Percentiles rank a stretch among this genome's conserved stretches.
Evolutionary conservation across 2,888 invertebrate genomes (phyloP).

Genomic region (Drepanosiphum platanoidis): DNA sequence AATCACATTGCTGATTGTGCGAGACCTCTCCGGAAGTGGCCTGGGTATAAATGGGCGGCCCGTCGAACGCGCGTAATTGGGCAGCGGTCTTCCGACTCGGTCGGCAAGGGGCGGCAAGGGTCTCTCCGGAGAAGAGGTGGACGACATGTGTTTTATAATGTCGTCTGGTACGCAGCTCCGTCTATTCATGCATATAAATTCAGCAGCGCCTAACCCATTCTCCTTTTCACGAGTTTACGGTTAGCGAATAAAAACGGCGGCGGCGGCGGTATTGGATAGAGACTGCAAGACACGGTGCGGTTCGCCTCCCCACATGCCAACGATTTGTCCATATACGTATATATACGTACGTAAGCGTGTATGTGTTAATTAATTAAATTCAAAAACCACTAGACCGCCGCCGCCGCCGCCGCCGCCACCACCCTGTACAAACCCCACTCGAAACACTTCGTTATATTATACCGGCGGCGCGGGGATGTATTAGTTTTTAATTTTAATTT

Average conservation of each 20-base stretch:
- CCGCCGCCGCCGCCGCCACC: constrained; percentile 5
- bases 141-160: constrained; percentile 50
- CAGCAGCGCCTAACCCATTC: neutral
- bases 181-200: neutral
- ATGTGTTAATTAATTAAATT: constrained; percentile 55
- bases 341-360: neutral
- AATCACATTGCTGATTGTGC: constrained; percentile 41
- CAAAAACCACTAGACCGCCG: constrained; percentile 49
- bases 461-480: neutral
- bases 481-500: constrained; percentile 17
- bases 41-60: constrained; percentile 11
- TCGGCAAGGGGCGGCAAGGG: neutral
- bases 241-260: constrained; percentile 28
- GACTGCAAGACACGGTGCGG: constrained; percentile 4
- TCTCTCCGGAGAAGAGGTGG: neutral
- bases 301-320: neutral
- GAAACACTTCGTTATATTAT: neutral
- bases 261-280: neutral
- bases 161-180: neutral
- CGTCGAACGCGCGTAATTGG: constrained; percentile 50
- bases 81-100: constrained; percentile 3
- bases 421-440: constrained; percentile 8
- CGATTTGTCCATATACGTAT: neutral
- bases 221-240: neutral
- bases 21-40: constrained; percentile 29